Evolutionary conservation across 2,888 invertebrate species (phyloP).

Genomic region (Callimorpha dominula): DNA sequence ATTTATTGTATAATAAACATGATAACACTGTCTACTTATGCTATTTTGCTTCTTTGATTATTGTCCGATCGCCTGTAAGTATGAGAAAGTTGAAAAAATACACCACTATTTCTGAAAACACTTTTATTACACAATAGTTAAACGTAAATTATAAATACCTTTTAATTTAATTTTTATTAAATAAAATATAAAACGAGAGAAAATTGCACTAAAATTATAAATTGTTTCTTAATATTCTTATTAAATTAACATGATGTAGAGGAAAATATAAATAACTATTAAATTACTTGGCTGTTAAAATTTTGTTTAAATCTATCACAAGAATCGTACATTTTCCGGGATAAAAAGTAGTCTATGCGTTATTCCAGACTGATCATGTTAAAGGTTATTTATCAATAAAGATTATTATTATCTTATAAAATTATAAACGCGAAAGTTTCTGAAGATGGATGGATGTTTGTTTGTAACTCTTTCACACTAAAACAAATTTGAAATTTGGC

Average conservation of each 20-base stretch:
- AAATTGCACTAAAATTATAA: background rate
- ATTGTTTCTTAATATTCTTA: background rate
- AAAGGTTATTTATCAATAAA: no score
- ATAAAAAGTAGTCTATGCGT: no score
- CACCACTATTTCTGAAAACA: background rate
- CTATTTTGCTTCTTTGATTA: background rate
- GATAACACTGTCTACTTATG: background rate
- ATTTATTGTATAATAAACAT: background rate
- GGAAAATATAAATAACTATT: background rate
- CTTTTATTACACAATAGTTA: slow-evolving; percentile 3
- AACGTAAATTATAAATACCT: background rate
- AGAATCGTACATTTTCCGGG: no score
- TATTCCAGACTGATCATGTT: no score
- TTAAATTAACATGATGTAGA: background rate
- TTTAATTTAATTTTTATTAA: background rate
- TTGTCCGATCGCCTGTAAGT: no score
- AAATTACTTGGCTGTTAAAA: background rate
- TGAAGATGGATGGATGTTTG: no score
- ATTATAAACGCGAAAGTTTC: no score
- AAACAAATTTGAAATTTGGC: no score
- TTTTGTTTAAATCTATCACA: no score
- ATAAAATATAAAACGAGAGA: background rate
- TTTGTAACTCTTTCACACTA: no score
- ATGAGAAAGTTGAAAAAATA: background rate
- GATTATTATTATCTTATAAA: no score